Base-by-base conservation (phyloP, 2,888 invertebrate species). In the Erpobdella octoculata region DNA sequence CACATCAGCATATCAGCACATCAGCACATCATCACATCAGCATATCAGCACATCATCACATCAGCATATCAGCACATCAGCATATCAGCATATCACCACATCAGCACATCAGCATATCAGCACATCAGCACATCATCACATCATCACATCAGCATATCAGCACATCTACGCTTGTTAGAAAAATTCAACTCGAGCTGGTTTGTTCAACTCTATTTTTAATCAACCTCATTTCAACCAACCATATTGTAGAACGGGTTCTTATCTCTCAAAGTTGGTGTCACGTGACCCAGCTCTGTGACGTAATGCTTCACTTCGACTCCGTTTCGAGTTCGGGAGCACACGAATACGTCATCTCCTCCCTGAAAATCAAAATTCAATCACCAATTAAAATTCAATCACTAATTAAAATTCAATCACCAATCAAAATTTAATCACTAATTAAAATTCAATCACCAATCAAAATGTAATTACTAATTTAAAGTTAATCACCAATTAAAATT, bases 281-380 rank as follows among this genome's bases (percentile, higher is more conserved):
- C 65, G 64, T 75, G 70, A 48, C 72, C 64, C 4, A 71, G 48
- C 36, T 75, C 73, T 18, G 72, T 72, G 71, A 70, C 71, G 71
- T 76, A 76, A 21, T 70, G 76, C 4, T 64, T 25, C 21, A 74
- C 73, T 21, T 37, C 62, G 6, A 48, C 72, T 6, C 69, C 72
- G 18, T 37, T 15, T 6, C 68, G 58, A 9, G 48, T 71, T 18
- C 71, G 37, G 58, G 66, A 28, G 48, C 76, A 76, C 68, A 76
- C 67, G 62, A 75, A 72, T 18, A 76, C 72, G 28, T 76, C 76
- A 38, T 76, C 75, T n/a, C 76, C 76, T 21, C 76, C 76, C 76
- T 76, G 68, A 3, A 25, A 28, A 53, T 25, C 28, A 65, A 64
- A n/a, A 61, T 25, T 53, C 15, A 53, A n/a, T 28, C 53, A 53